These are phyloP conservation scores for Corvus moneduloides DNA, from an alignment of 2,113 vertebrate species.

Conservation along the genomic window DNA sequence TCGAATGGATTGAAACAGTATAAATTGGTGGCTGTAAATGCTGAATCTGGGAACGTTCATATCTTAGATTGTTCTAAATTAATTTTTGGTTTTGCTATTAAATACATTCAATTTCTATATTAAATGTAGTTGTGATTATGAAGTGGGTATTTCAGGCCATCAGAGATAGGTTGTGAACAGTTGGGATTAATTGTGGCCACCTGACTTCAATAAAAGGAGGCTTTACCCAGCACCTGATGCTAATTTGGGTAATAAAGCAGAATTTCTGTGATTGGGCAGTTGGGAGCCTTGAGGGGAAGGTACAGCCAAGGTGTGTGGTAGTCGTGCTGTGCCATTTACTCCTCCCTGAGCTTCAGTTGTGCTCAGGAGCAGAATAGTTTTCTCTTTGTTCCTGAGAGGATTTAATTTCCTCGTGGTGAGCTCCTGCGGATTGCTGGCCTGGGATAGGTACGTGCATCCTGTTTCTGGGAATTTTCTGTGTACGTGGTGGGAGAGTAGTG, in stretches of 20 bases:
- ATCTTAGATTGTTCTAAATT: background rate
- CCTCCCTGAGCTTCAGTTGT: accelerated
- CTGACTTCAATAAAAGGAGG: background rate
- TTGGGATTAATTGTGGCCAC: background rate
- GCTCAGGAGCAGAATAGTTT: background rate
- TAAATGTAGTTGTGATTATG: background rate
- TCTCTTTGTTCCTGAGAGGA: background rate
- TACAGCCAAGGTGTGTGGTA: background rate
- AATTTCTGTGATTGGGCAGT: background rate
- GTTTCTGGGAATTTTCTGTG: background rate
- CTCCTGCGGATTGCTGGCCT: background rate
- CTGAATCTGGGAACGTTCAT: background rate
- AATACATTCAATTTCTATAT: background rate
- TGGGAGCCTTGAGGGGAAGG: background rate
- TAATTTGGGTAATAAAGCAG: background rate
- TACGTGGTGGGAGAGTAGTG: background rate
- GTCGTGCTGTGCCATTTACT: background rate
- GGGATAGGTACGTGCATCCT: background rate
- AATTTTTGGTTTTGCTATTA: background rate
- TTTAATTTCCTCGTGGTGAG: background rate
- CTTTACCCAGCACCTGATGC: background rate
- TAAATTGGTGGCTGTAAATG: background rate
- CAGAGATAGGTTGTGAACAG: background rate
- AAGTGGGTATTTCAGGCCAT: background rate
- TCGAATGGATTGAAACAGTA: background rate